phyloP scores from a whole-genome alignment of 2,888 invertebrate species.

The Anarsia innoxiella region DNA sequence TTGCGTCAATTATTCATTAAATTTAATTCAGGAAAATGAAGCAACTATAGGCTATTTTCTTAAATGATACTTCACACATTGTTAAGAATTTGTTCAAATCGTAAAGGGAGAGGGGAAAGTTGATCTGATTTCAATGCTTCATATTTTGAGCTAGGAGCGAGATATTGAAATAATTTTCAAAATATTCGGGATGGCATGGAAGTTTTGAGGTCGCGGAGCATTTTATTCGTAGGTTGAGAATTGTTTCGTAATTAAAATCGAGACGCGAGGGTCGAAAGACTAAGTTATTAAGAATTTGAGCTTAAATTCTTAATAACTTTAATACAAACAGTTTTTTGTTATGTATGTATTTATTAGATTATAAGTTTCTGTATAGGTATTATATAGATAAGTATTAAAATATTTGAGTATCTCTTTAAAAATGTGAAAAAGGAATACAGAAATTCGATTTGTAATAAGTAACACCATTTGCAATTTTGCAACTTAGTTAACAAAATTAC shows the following conservation, averaged over 20 bases:
- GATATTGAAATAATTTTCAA: conserved; percentile 30
- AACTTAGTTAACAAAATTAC: too few species aligned
- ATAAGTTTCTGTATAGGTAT: too few species aligned
- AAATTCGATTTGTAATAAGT: too few species aligned
- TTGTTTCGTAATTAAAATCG: conserved; percentile 17
- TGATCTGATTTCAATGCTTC: conserved; percentile 18
- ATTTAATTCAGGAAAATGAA: too few species aligned
- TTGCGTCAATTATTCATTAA: too few species aligned
- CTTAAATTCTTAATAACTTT: too few species aligned
- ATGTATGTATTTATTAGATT: too few species aligned
- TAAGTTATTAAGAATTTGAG: background rate
- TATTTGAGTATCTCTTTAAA: background rate
- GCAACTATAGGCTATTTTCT: too few species aligned
- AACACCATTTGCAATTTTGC: too few species aligned
- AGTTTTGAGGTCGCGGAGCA: conserved; percentile 13
- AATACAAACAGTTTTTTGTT: too few species aligned
- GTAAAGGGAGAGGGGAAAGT: conserved; percentile 27
- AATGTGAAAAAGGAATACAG: too few species aligned
- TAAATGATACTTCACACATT: too few species aligned
- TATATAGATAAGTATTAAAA: background rate
- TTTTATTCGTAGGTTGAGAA: conserved; percentile 13
- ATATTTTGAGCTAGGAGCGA: conserved; percentile 23
- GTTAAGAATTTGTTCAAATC: conserved; percentile 31
- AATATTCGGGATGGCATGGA: conserved; percentile 19
- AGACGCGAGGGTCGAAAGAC: background rate